A percentile compares a stretch with the other conserved stretches of the same genome.
These are phyloP conservation scores for Calosoma granatense DNA, from an alignment of 1,140 invertebrate species.

Conservation along the genomic window DNA sequence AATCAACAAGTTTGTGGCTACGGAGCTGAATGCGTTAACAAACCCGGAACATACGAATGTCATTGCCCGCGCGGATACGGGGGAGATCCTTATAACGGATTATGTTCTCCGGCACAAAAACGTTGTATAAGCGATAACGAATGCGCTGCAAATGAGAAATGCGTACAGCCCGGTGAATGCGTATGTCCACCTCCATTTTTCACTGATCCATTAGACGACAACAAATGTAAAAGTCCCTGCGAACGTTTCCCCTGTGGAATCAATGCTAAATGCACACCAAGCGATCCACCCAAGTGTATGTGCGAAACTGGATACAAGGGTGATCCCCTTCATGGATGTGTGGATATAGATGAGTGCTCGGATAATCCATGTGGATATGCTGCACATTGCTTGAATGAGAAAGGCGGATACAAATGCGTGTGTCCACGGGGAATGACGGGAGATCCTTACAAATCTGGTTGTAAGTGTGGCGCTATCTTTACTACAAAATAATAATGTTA, in stretches of 20 bases:
- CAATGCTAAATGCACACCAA: slow-evolving; percentile 85
- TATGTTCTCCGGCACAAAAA: slow-evolving; percentile 70
- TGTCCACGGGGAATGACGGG: slow-evolving; percentile 72
- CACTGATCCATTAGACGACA: slow-evolving; percentile 64
- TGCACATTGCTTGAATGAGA: slow-evolving; percentile 77
- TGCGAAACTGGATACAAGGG: slow-evolving; percentile 76
- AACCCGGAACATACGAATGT: slow-evolving; percentile 67
- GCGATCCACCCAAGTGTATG: slow-evolving; percentile 78
- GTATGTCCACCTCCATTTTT: slow-evolving; percentile 82
- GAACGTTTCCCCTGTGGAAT: slow-evolving; percentile 80
- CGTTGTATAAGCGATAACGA: slow-evolving; percentile 70
- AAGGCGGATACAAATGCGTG: slow-evolving; percentile 73
- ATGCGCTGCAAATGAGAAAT: slow-evolving; percentile 79
- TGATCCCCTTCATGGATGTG: slow-evolving; percentile 70
- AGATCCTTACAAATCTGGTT: slow-evolving; percentile 73
- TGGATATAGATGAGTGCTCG: slow-evolving; percentile 72
- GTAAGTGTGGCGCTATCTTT: too few relatives aligned
- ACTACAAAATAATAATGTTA: slow-evolving; percentile 25
- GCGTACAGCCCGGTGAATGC: slow-evolving; percentile 81
- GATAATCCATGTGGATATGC: slow-evolving; percentile 72
- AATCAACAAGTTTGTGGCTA: slow-evolving; percentile 67
- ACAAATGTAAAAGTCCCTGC: slow-evolving; percentile 82
- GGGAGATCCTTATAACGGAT: slow-evolving; percentile 51
- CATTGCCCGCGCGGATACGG: slow-evolving; percentile 67
- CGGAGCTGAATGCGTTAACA: slow-evolving; percentile 76